Conservation (phyloP, 1,140 invertebrate species). For the Leucophenga varia region DNA sequence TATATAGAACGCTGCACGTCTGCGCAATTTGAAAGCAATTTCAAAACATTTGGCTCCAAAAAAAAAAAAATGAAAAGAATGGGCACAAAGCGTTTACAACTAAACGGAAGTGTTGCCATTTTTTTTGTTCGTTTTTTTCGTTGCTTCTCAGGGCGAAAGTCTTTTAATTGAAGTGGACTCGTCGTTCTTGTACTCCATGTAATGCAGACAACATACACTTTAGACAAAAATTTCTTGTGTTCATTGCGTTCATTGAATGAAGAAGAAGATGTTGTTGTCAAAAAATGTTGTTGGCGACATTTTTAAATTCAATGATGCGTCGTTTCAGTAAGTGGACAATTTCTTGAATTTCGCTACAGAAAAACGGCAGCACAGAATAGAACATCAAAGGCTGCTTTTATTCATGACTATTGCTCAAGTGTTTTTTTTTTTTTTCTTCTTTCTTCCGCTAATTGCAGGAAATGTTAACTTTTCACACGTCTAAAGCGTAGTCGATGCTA, state of each 20-base stretch:
- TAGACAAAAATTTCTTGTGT: conserved; percentile 17
- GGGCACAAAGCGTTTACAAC: no score
- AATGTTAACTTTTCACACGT: no score
- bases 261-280: no score
- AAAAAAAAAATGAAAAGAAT: conserved; percentile 33
- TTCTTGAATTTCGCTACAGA: conserved; percentile 15
- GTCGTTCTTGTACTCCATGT: no score
- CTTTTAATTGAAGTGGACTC: conserved; percentile 51
- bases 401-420: no score
- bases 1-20: conserved; percentile 29
- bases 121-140: conserved; percentile 26
- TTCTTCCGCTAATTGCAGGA: no score
- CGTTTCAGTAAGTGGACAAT: conserved; percentile 42
- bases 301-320: conserved; percentile 50
- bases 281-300: no score
- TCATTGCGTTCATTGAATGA: conserved; percentile 7
- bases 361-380: conserved; percentile 4
- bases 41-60: conserved; percentile 43
- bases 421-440: no score
- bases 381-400: neutral
- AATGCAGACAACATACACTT: conserved; percentile 23
- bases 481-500: no score
- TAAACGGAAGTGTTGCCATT: conserved; percentile 46
- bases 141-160: conserved; percentile 33
- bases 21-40: conserved; percentile 50